These are phyloP conservation scores for Bradypodion ventrale DNA, from an alignment of 2,797 vertebrate species.

Conservation along the genomic window DNA sequence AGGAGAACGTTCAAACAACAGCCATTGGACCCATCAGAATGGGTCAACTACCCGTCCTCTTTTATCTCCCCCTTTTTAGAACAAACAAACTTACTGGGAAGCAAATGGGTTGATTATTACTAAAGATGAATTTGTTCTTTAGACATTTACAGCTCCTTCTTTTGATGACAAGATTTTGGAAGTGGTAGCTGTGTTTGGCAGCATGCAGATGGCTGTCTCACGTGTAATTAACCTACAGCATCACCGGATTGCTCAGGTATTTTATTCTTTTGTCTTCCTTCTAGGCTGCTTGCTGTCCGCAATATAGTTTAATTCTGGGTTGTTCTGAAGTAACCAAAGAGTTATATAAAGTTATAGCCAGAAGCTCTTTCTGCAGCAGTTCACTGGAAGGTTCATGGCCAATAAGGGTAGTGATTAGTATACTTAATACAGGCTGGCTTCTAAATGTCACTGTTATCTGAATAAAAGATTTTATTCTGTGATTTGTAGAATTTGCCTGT, in stretches of 20 bases:
- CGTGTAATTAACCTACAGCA: conserved; percentile 95
- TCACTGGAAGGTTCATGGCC: neutral
- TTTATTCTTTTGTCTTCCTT: conserved; percentile 8
- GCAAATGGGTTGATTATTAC: conserved; percentile 6
- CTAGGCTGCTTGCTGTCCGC: neutral
- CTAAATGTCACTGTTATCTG: neutral
- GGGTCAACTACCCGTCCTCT: too few relatives aligned
- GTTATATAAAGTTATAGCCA: conserved; percentile 4
- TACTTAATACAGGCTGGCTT: neutral
- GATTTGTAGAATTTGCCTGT: neutral
- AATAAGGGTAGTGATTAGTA: neutral
- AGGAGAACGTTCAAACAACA: too few relatives aligned
- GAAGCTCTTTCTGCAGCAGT: neutral
- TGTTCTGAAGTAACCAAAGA: neutral
- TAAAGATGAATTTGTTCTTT: conserved; percentile 42
- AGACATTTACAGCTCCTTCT: conserved; percentile 94
- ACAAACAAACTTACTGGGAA: neutral
- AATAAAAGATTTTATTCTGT: conserved; percentile 4
- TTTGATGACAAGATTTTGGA: conserved; percentile 97
- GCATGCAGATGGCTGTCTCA: conserved; percentile 98
- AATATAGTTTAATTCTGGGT: neutral
- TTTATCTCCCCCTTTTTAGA: neutral
- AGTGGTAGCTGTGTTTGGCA: conserved; percentile 95
- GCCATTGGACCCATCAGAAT: too few relatives aligned
- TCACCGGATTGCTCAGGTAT: conserved; percentile 96